Evolutionary conservation across 2,113 vertebrate species (phyloP).

Genomic region (Thomomys bottae): DNA sequence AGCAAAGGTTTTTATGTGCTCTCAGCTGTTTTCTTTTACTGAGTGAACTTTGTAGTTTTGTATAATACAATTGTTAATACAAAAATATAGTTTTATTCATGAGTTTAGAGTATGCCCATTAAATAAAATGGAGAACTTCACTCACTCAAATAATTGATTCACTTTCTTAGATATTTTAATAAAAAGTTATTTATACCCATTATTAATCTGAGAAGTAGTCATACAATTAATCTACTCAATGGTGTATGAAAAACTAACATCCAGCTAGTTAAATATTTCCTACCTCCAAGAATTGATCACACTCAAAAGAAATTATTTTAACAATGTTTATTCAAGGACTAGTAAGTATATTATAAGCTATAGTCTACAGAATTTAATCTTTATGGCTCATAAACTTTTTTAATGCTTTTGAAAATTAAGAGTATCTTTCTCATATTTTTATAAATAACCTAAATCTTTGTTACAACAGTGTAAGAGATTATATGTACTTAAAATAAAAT

Average conservation of each 20-base stretch:
- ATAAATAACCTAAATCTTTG: not conserved
- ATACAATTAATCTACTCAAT: not conserved
- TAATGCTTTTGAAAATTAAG: not conserved
- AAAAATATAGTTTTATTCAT: not conserved
- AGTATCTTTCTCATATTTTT: not conserved
- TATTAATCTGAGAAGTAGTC: not conserved
- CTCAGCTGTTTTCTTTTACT: not conserved
- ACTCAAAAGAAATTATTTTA: not conserved
- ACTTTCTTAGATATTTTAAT: not conserved
- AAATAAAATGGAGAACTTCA: conserved; percentile 5
- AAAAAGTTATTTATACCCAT: not conserved
- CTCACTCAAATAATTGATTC: not conserved
- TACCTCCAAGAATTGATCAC: conserved; percentile 3
- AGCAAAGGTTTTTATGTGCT: not conserved
- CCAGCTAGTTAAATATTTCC: not conserved
- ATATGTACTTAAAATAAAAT: not conserved
- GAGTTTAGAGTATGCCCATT: not conserved
- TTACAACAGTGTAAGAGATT: not conserved
- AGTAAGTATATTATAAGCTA: not conserved
- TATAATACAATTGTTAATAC: not conserved
- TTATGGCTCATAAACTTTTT: not conserved
- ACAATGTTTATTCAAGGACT: not conserved
- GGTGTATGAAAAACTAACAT: not conserved
- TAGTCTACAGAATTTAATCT: not conserved
- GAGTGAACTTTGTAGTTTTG: not conserved